phyloP scores from a whole-genome alignment of 2,888 invertebrate genomes.

The Netelia fuscicornis region DNA sequence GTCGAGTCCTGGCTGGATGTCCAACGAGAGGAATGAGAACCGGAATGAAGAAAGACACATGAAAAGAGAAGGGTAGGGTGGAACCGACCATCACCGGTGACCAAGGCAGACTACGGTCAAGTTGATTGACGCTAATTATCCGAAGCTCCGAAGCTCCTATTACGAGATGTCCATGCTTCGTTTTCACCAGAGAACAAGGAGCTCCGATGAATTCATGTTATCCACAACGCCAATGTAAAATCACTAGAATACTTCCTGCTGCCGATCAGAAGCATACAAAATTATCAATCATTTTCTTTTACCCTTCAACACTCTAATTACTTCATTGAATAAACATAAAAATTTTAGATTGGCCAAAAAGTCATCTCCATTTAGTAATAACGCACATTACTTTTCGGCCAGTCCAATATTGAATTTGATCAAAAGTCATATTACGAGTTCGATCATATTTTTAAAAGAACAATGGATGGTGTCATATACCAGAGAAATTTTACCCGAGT shows the following conservation, averaged over 20 bases:
- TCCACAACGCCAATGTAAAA: background rate
- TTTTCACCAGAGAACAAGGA: conserved; percentile 19
- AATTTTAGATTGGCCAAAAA: too few species aligned
- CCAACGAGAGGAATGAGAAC: conserved; percentile 20
- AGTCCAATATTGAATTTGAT: too few species aligned
- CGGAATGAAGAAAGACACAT: conserved; percentile 31
- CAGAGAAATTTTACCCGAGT: too few species aligned
- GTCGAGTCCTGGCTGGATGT: conserved; percentile 28
- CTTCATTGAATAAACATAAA: too few species aligned
- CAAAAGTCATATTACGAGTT: too few species aligned
- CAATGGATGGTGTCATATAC: too few species aligned
- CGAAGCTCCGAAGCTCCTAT: conserved; percentile 3
- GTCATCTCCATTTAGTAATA: too few species aligned
- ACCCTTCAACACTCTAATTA: too few species aligned
- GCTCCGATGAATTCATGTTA: conserved; percentile 23
- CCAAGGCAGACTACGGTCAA: conserved; percentile 43
- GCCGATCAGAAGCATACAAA: too few species aligned
- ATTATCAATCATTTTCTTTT: too few species aligned
- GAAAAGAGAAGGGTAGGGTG: conserved; percentile 27
- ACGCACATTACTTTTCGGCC: background rate
- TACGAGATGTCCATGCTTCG: background rate
- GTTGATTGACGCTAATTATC: conserved; percentile 68
- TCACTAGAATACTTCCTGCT: too few species aligned
- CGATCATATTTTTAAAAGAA: too few species aligned
- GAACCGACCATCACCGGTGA: background rate